phyloP scores from a whole-genome alignment of 1,140 invertebrate species.

The Drosophila ambigua region DNA sequence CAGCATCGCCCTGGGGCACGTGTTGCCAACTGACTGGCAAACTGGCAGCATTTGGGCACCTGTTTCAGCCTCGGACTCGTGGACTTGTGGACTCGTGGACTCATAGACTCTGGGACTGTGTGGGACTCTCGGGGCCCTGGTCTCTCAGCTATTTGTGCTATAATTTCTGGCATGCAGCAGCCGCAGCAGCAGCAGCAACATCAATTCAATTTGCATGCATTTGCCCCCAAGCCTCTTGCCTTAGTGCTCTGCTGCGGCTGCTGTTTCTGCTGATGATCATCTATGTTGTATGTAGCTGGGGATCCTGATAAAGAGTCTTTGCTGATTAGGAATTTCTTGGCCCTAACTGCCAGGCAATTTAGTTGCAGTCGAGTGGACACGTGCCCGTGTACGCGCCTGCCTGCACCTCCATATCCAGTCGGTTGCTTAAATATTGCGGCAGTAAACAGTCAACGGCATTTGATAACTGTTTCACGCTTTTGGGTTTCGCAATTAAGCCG shows the following conservation, averaged over 20 bases:
- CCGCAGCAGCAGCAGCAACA: slow-evolving; percentile 42
- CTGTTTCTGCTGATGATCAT: slow-evolving; percentile 7
- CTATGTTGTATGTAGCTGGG: slow-evolving; percentile 15
- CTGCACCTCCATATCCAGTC: slow-evolving; percentile 36
- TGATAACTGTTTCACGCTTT: slow-evolving; percentile 75
- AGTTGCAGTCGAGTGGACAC: slow-evolving; percentile 47
- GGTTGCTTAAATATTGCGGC: slow-evolving; percentile 40
- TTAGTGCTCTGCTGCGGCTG: neutral
- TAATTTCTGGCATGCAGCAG: slow-evolving; percentile 74
- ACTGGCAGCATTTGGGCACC: slow-evolving; percentile 60
- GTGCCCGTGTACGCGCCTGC: slow-evolving; percentile 10
- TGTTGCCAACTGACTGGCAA: slow-evolving; percentile 71
- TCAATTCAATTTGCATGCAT: slow-evolving; percentile 78
- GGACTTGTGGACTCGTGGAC: slow-evolving; percentile 3
- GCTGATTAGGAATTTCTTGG: slow-evolving; percentile 28
- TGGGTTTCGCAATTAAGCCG: slow-evolving; percentile 62
- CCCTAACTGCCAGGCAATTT: slow-evolving; percentile 36
- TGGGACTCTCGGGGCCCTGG: slow-evolving; percentile 1
- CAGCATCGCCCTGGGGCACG: slow-evolving; percentile 72
- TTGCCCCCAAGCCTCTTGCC: slow-evolving; percentile 26
- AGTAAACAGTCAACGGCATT: slow-evolving; percentile 62
- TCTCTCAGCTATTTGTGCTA: slow-evolving; percentile 73
- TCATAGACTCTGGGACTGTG: neutral
- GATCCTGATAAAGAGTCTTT: slow-evolving; percentile 32
- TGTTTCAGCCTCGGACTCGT: slow-evolving; percentile 34